phyloP scores from a whole-genome alignment of 2,888 invertebrate genomes.

The Drosophila neoperkinsi region DNA sequence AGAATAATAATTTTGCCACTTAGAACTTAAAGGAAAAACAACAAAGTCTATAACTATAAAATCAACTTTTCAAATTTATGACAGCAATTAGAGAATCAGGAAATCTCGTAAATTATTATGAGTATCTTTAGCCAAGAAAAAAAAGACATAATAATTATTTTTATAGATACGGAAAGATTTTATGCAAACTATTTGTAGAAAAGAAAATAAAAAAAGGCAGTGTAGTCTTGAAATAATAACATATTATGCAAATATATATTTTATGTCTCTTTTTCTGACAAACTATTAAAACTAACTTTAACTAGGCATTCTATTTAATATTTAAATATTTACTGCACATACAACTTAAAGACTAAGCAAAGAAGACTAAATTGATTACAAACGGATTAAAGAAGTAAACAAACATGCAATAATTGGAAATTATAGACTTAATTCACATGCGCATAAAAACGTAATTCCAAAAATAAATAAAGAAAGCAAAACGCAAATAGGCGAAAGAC shows the following conservation, averaged over 20 bases:
- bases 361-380: slow-evolving; percentile 2
- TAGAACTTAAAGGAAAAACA: not conserved
- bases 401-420: slow-evolving; percentile 17
- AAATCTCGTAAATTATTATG: not conserved
- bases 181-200: not conserved
- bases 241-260: not conserved
- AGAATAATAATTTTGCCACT: slow-evolving; percentile 1
- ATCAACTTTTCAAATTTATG: not conserved
- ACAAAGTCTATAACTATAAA: not conserved
- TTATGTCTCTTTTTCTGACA: not conserved
- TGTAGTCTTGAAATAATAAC: not conserved
- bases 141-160: not conserved
- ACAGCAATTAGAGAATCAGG: not conserved
- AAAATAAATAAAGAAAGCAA: slow-evolving; percentile 11
- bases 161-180: not conserved
- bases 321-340: not conserved
- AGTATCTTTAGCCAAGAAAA: not conserved
- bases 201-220: not conserved
- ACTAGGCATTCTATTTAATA: not conserved
- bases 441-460: slow-evolving; percentile 25
- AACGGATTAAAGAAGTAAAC: slow-evolving; percentile 7
- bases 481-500: slow-evolving; percentile 8
- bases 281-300: not conserved
- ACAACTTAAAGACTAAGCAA: not conserved
- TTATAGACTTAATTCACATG: slow-evolving; percentile 19